Conservation (phyloP, 2,888 invertebrate genomes). For the Phragmatobia fuliginosa region DNA sequence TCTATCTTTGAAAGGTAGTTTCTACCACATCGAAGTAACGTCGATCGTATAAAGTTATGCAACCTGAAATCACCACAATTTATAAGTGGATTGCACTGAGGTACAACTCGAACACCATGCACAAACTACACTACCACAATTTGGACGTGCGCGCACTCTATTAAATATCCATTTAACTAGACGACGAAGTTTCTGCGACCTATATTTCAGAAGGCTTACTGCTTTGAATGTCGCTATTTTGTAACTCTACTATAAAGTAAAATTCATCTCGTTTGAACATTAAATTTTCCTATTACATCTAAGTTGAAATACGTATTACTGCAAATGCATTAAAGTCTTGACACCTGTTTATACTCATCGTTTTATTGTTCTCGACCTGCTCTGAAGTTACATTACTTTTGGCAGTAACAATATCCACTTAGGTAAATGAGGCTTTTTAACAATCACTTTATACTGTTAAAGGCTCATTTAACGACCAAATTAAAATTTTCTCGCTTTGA, state of each 20-base stretch:
- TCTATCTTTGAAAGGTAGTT: not conserved
- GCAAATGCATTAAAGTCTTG: slow-evolving; percentile 34
- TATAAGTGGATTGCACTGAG: not conserved
- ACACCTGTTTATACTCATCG: slow-evolving; percentile 56
- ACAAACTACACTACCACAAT: not conserved
- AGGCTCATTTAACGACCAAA: slow-evolving; percentile 24
- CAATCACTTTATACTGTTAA: slow-evolving; percentile 31
- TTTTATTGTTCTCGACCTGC: slow-evolving; percentile 56
- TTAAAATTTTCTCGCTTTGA: slow-evolving; percentile 34
- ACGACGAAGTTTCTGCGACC: slow-evolving; percentile 58
- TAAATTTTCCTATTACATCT: slow-evolving; percentile 29
- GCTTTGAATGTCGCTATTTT: slow-evolving; percentile 37
- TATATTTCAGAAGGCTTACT: slow-evolving; percentile 55
- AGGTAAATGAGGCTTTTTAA: slow-evolving; percentile 42
- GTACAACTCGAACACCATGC: not conserved
- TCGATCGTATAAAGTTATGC: not conserved
- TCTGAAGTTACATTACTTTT: slow-evolving; percentile 46
- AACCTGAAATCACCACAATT: not conserved
- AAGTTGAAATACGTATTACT: slow-evolving; percentile 36
- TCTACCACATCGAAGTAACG: not conserved
- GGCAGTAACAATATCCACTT: slow-evolving; percentile 30
- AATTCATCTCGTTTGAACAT: slow-evolving; percentile 25
- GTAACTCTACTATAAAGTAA: slow-evolving; percentile 31
- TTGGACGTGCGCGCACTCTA: slow-evolving; percentile 56
- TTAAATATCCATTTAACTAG: slow-evolving; percentile 64